These are phyloP conservation scores for Barbus barbus DNA, from an alignment of 2,113 vertebrate species.

Conservation along the genomic window DNA sequence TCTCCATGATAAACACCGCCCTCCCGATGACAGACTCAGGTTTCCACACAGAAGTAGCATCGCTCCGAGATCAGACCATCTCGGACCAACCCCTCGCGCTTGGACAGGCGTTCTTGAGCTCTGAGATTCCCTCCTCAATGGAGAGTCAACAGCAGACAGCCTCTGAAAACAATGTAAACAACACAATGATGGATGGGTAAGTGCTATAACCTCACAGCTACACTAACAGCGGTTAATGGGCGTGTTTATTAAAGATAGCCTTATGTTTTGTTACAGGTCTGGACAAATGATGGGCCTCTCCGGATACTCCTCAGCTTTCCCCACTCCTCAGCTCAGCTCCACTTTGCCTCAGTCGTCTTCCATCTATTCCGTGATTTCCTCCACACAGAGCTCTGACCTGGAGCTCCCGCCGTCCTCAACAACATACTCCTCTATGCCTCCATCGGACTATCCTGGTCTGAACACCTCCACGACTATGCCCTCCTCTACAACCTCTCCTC, in stretches of 20 bases:
- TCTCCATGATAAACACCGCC: slow-evolving; percentile 54
- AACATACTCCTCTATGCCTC: too few species aligned
- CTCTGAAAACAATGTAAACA: slow-evolving; percentile 56
- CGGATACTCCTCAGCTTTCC: slow-evolving; percentile 62
- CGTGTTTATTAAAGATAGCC: background rate
- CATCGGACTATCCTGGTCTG: too few species aligned
- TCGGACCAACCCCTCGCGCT: slow-evolving; percentile 64
- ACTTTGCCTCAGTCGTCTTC: slow-evolving; percentile 63
- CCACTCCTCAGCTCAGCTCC: slow-evolving; percentile 53
- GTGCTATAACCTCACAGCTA: slow-evolving; percentile 1
- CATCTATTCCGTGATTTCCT: slow-evolving; percentile 60
- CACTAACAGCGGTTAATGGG: background rate
- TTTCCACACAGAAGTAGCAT: slow-evolving; percentile 62
- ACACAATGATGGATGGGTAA: slow-evolving; percentile 68
- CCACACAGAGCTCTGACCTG: slow-evolving; percentile 53
- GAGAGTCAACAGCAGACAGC: slow-evolving; percentile 58
- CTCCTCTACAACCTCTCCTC: slow-evolving; percentile 62
- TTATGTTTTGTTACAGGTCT: slow-evolving; percentile 63
- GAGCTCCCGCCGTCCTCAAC: slow-evolving; percentile 50
- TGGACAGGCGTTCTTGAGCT: slow-evolving; percentile 65
- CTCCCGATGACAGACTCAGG: slow-evolving; percentile 60
- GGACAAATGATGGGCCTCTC: slow-evolving; percentile 57
- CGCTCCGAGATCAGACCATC: slow-evolving; percentile 62
- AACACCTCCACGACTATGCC: slow-evolving; percentile 37
- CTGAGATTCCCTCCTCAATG: slow-evolving; percentile 64